Evolutionary conservation across 2,797 vertebrate genomes (phyloP), one percentile per base, ranked within the genome.

Genomic region (Mus spretus): DNA sequence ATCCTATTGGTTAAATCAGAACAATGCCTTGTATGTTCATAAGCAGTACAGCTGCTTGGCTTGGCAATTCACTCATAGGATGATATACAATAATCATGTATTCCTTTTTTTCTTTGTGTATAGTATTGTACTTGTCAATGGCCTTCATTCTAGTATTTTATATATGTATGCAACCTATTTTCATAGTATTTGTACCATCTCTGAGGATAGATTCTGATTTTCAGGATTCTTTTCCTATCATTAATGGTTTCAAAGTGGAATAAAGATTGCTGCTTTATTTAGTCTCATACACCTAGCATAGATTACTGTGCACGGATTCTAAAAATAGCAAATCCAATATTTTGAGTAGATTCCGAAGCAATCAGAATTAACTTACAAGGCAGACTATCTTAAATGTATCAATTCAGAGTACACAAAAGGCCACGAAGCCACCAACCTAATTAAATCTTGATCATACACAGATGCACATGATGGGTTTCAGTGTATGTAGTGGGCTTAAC

Each of bases 261-360:
- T 3, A 89, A 37, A 83, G 78, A 75, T 34, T 31, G 55, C 24
- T 63, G 17, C 0, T 57, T 85, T 81, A 77, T 67, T 90, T 81
- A 55, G 15, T 50, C 2, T 84, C 22, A 28, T 65, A 63, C 1
- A 63, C 22, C 81, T 34, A 75, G 20, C 10, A 31, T 11, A 55
- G 2, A 67, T 80, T 55, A 34, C 13, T 87, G 75, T 34, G 11
- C 17, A 83, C 40, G 0, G 31, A 65, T 87, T 94, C 61, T 89
- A 80, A 91, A 97, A 94, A 34, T 89, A 89, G 74, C 13, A 53
- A 72, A 81, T 28, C 83, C n/a, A 57, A 8, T 81, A 47, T 93
- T 93, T 67, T 44, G 61, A 61, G 84, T 65, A 92, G 65, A 93
- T 83, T 44, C 50, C 40, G 85, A 79, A 97, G 40, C 61, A 89